Evolutionary conservation across 2,888 invertebrate species (phyloP).

Genomic region (Quadroppia sp.): DNA sequence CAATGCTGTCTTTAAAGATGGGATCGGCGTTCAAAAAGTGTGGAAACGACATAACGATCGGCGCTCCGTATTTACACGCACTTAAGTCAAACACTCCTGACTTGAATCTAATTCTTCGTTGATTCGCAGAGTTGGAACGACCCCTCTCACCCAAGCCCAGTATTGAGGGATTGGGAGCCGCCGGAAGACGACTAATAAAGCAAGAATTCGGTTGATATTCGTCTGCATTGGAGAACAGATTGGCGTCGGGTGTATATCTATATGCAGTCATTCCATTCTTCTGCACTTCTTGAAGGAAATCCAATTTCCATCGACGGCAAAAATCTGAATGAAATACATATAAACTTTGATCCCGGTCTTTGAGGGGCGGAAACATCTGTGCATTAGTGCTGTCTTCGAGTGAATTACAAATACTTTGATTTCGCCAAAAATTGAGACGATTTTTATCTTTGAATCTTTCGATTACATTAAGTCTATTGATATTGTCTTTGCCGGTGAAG

Average conservation of each 20-base stretch:
- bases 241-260: conserved; percentile 35
- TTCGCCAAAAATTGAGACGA: conserved; percentile 34
- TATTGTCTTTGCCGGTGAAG: conserved; percentile 64
- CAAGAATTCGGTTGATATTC: conserved; percentile 41
- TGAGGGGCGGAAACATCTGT: conserved; percentile 40
- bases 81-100: conserved; percentile 45
- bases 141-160: not conserved
- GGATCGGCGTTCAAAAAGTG: conserved; percentile 73
- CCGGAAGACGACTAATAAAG: conserved; percentile 33
- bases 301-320: conserved; percentile 37
- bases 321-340: conserved; percentile 42
- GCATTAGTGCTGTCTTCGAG: conserved; percentile 33
- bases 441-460: conserved; percentile 54
- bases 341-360: conserved; percentile 31
- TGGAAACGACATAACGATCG: conserved; percentile 73
- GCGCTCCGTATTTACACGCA: conserved; percentile 60
- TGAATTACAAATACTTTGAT: conserved; percentile 41
- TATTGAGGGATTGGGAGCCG: conserved; percentile 16
- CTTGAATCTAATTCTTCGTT: conserved; percentile 1
- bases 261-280: conserved; percentile 37
- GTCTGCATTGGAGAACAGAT: conserved; percentile 14
- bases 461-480: conserved; percentile 65
- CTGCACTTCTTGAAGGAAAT: conserved; percentile 26
- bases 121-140: not conserved
- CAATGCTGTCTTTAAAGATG: conserved; percentile 61